Evolutionary conservation across 2,797 vertebrate species (phyloP).

Genomic region (Clarias platycephalus): DNA sequence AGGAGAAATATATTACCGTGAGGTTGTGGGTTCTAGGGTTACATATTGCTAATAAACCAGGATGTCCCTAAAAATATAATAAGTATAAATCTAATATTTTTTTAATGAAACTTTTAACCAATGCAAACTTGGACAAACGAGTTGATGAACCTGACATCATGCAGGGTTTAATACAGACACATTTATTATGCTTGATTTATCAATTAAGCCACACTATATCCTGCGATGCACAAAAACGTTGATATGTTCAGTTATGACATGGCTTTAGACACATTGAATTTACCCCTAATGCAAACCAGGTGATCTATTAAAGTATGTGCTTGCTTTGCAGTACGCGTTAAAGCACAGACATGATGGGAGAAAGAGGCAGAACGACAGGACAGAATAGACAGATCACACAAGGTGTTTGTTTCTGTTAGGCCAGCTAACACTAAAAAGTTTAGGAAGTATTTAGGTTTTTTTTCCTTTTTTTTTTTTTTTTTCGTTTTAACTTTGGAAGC

Average conservation of each 20-base stretch:
- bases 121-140: conserved; percentile 51
- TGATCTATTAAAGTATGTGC: conserved; percentile 65
- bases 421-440: conserved; percentile 77
- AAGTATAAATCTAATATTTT: conserved; percentile 26
- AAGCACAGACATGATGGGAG: conserved; percentile 54
- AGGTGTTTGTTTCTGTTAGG: conserved; percentile 70
- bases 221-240: conserved; percentile 60
- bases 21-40: conserved; percentile 25
- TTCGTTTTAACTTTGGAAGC: conserved; percentile 69
- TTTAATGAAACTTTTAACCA: conserved; percentile 52
- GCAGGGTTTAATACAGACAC: conserved; percentile 53
- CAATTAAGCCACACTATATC: conserved; percentile 58
- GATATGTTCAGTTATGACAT: conserved; percentile 76
- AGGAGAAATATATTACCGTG: conserved; percentile 1
- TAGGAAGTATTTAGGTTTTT: conserved; percentile 56
- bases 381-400: conserved; percentile 41
- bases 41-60: conserved; percentile 54
- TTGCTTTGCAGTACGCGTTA: conserved; percentile 53
- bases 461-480: conserved; percentile 37
- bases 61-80: conserved; percentile 17
- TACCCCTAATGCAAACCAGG: conserved; percentile 67
- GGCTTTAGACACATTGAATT: conserved; percentile 69
- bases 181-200: conserved; percentile 62
- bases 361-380: conserved; percentile 51
- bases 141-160: conserved; percentile 59